Evolutionary conservation across 2,888 invertebrate genomes (phyloP), one percentile per base, ranked within the genome.

Genomic region (Pemphredon lugubris): DNA sequence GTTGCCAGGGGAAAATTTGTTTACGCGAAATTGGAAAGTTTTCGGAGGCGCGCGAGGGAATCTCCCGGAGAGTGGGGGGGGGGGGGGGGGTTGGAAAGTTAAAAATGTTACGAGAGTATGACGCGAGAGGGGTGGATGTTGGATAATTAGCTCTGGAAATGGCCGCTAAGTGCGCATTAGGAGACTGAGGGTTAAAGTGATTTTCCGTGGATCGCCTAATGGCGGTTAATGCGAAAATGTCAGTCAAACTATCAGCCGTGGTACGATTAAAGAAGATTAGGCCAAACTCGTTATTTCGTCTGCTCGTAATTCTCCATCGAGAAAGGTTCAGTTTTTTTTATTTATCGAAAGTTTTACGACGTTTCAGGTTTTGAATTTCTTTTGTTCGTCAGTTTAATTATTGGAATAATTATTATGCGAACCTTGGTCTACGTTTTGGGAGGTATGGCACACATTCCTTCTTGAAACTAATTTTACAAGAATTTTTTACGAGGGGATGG

Each of bases 201-300:
- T 18, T 14, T 2, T 30, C 30, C 9, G 34, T 50, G 26, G 48
- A 63, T 68, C 42, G 14, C 53, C 51, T 67, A 67, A 67, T 55
- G 54, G 26, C 54, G 1, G 42, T 30, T 67, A 54, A 54, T 48
- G 54, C 48, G 14, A 14, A 30, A 30, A 34, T 30, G 42, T n/a
- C 13, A 23, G 48, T 66, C 34, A 34, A 26, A 3, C 7, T 3
- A 26, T 26, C 61, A 61, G 32, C 63, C 67, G 63, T 66, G 14
- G 47, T 1, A 9, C 34, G 34, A 3, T n/a, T 9, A 11, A 21
- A 11, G 14, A 14, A 32, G 54, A 66, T 67, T 67, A 61, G 50
- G n/a, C 21, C n/a, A 21, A 11, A 6, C 54, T 55, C 55, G 20
- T 51, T 57, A 63, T 14, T n/a, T n/a, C n/a, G n/a, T n/a, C n/a